Base-by-base conservation (phyloP, 2,888 invertebrate species). In the Eretmocerus hayati region DNA sequence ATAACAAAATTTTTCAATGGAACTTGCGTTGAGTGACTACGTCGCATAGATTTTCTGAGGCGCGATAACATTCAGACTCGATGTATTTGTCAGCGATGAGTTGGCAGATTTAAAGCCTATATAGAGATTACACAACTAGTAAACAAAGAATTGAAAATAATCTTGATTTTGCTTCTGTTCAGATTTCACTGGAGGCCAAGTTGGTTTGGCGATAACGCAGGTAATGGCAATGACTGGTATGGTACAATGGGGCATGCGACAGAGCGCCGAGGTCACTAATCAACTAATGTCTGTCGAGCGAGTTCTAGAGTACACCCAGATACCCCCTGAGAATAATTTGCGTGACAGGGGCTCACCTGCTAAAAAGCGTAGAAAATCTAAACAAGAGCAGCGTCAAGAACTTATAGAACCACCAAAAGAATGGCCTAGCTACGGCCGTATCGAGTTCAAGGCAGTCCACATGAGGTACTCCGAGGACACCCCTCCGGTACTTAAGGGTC, bases 211-310 rank as follows among this genome's bases (percentile, higher is more conserved):
- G 1, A 74, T 75, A 35, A 73, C 75, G 0, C 74, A 74, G 50
- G 65, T 73, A 2, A 73, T 75, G 64, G 66, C 69, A 0, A 62
- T 75, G 56, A 72, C 72, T 1, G 74, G 74, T 19, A 76, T 84
- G 74, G 72, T 81, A 3, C 80, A 81, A 62, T 91, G 89, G 83
- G 89, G 87, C 1, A 85, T 90, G 65, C 75, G 90, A 26, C 90
- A 90, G 74, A 79, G 87, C 52, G 88, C 90, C 0, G 90, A 91
- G 72, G 81, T 85, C 48, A 75, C 84, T 5, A 87, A 85, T 48
- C 84, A 84, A 60, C 77, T 87, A 66, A 85, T 84, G 64, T 82
- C 85, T 4, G 91, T 91, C 0, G 92, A 92, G 72, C 75, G 93
- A 55, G 83, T 92, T 0, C 68, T 89, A 8, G 88, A 91, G 63